Conservation (phyloP, 2,113 vertebrate species). For the Motacilla alba region DNA sequence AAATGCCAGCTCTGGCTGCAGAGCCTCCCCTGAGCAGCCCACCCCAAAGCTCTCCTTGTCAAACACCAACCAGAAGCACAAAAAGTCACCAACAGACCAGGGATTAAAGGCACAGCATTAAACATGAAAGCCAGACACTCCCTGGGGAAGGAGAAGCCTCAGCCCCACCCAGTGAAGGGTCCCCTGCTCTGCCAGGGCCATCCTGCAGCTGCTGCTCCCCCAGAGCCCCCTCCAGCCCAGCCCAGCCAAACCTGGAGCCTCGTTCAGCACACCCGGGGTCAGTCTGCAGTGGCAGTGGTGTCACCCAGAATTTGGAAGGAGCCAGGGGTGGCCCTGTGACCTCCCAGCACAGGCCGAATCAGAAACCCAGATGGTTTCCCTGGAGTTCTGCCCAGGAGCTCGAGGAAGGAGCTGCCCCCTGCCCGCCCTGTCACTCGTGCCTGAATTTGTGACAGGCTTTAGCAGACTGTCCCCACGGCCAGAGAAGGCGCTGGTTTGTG, state of each 20-base stretch:
- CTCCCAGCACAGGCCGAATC: not conserved
- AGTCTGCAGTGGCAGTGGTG: too few species aligned
- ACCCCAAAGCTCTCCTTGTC: accelerated
- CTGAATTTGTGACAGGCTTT: accelerated
- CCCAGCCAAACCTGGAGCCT: not conserved
- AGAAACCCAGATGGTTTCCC: not conserved
- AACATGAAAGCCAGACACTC: not conserved
- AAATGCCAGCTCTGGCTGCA: not conserved
- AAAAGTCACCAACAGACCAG: accelerated
- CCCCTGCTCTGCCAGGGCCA: not conserved
- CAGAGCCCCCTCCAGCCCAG: not conserved
- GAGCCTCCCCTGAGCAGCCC: not conserved
- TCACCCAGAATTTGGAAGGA: accelerated
- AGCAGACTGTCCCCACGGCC: not conserved
- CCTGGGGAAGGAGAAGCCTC: not conserved
- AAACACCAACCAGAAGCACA: not conserved
- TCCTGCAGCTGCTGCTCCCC: not conserved
- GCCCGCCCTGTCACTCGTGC: accelerated
- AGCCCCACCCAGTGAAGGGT: accelerated
- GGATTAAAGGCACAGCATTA: not conserved
- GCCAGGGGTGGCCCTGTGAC: not conserved
- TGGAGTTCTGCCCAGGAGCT: not conserved
- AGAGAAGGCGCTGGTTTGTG: accelerated
- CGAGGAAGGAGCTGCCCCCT: not conserved
- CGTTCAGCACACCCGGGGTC: accelerated